Base-by-base conservation (phyloP, 2,797 vertebrate genomes). In the Lutjanus campechanus region DNA sequence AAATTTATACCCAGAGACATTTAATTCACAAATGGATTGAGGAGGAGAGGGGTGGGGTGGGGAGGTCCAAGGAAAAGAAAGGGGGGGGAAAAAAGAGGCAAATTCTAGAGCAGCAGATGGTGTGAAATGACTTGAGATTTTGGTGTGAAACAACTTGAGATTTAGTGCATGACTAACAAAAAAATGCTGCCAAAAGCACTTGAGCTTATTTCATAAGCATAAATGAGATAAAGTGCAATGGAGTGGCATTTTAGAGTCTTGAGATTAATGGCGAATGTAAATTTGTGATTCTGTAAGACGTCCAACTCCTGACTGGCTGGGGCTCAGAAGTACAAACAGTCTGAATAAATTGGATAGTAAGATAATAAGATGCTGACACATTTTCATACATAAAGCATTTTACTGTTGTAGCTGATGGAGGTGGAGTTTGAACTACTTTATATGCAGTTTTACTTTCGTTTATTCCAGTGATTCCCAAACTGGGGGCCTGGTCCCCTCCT, bases 61-160 rank as follows among this genome's bases (percentile, higher is more conserved):
- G n/a, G n/a, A 60, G 46, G 78, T 82, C 75, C 73, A 84, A 85
- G 53, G 78, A 82, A 74, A 47, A 73, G 29, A 82, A 77, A 55
- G 20, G 41, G n/a, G 29, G 29, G 2, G 54, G 41, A 22, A n/a
- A 59, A 81, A 85, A 72, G 67, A 80, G 73, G 76, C 55, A 61
- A 86, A 81, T 82, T 88, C 81, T 85, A 20, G 72, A 82, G 84
- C 79, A 85, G 81, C 93, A 95, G 94, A 96, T 94, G 95, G 94
- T 85, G 76, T 79, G 72, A 88, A 92, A 86, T 77, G 79, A 92
- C 81, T 90, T 81, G 77, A 89, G 88, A 89, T 90, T 91, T 92
- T 90, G 89, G 88, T 82, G 84, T 77, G 85, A 88, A 91, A 84
- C 84, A 78, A 93, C 84, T 88, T 83, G 84, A 88, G 90, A 91